Percentiles rank a stretch among this genome's conserved stretches.
These are phyloP conservation scores for Misgurnus anguillicaudatus DNA, from an alignment of 2,113 vertebrate species.

Conservation along the genomic window DNA sequence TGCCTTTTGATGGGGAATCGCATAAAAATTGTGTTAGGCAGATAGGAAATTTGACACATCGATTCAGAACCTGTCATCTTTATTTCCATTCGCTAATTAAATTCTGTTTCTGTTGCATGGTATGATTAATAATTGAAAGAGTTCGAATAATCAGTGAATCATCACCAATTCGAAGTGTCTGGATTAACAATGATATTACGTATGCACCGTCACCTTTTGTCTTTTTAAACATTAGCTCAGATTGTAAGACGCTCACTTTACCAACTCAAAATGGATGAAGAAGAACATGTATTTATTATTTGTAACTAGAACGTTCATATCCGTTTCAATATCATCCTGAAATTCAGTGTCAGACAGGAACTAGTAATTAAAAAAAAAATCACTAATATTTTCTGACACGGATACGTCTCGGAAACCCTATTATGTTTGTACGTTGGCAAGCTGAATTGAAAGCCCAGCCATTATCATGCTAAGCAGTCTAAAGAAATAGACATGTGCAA, in stretches of 20 bases:
- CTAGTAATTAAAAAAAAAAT: neutral
- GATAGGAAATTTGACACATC: conserved; percentile 24
- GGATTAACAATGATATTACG: neutral
- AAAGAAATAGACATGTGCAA: conserved; percentile 57
- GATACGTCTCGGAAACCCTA: neutral
- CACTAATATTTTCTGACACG: neutral
- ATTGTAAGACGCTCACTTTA: neutral
- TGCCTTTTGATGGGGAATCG: conserved; percentile 21
- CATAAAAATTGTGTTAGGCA: conserved; percentile 28
- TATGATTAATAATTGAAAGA: conserved; percentile 22
- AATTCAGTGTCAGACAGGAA: neutral
- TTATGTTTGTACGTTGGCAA: neutral
- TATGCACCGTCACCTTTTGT: conserved; percentile 10
- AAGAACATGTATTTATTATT: neutral
- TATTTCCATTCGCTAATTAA: conserved; percentile 10
- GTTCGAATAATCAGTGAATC: neutral
- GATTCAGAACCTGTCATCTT: conserved; percentile 25
- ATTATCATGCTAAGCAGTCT: conserved; percentile 57
- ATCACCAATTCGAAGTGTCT: conserved; percentile 8
- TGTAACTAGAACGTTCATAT: neutral
- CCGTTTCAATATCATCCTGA: neutral
- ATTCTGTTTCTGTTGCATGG: conserved; percentile 16
- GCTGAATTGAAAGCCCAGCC: conserved; percentile 38
- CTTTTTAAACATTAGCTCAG: neutral
- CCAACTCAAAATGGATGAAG: neutral